Evolutionary conservation across 92 coral and sea anemone species (phyloP).

Genomic region (Porites evermanni): DNA sequence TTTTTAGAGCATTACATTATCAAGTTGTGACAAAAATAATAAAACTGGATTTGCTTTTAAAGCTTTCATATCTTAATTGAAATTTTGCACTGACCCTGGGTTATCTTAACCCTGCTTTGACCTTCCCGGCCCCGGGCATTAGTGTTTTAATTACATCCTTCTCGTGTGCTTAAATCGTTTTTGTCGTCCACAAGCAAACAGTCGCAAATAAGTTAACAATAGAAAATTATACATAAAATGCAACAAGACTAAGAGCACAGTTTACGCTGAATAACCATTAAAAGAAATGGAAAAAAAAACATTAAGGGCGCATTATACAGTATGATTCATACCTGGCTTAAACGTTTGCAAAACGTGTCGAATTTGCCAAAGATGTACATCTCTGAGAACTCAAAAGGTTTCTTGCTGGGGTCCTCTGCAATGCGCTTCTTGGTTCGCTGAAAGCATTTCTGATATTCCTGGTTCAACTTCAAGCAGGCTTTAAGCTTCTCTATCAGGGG

Average conservation of each 20-base stretch:
- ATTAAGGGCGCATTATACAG: neutral
- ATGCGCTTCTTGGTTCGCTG: conserved; percentile 86
- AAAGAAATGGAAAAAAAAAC: neutral
- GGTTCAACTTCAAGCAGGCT: conserved; percentile 75
- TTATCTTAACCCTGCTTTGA: too few relatives aligned
- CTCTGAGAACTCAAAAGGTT: conserved; percentile 89
- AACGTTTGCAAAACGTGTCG: conserved; percentile 84
- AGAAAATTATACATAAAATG: neutral
- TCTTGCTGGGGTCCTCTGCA: conserved; percentile 82
- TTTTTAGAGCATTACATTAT: too few relatives aligned
- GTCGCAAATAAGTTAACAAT: too few relatives aligned
- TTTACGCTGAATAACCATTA: neutral
- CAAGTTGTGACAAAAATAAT: too few relatives aligned
- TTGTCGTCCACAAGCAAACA: neutral
- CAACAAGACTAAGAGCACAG: too few relatives aligned
- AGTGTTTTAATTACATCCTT: too few relatives aligned
- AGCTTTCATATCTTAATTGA: too few relatives aligned
- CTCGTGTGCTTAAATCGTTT: neutral
- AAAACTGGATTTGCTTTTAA: too few relatives aligned
- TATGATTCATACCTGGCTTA: conserved; percentile 63
- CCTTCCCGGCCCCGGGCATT: too few relatives aligned
- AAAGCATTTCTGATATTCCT: conserved; percentile 82
- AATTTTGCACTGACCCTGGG: too few relatives aligned
- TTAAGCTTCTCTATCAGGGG: conserved; percentile 88
- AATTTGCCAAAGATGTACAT: conserved; percentile 94